Evolutionary conservation across 2,797 vertebrate species (phyloP).

Genomic region (Platyrinchus mystaceus): DNA sequence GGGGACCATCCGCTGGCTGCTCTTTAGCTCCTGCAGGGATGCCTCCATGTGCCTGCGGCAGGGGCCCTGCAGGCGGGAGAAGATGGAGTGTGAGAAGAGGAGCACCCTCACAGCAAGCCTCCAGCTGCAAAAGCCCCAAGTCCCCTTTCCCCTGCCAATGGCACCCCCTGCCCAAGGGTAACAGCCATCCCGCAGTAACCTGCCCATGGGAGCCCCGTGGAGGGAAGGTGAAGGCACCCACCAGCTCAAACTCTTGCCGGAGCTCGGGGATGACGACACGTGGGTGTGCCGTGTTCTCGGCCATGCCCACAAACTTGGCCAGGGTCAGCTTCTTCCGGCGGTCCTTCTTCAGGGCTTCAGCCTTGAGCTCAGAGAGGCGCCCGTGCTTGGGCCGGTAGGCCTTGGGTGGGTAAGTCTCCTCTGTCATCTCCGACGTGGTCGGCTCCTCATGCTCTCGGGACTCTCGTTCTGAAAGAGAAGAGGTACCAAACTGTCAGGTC

Average conservation of each 20-base stretch:
- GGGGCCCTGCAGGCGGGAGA: conserved; percentile 81
- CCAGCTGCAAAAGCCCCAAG: background rate
- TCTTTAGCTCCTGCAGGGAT: conserved; percentile 93
- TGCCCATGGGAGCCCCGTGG: rapidly evolving
- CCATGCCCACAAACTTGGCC: conserved; percentile 80
- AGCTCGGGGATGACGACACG: conserved; percentile 75
- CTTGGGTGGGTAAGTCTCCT: conserved; percentile 86
- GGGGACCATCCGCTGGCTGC: conserved; percentile 89
- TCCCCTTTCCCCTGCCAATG: rapidly evolving
- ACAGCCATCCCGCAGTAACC: background rate
- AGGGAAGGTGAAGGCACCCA: conserved; percentile 67
- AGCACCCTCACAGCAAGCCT: background rate
- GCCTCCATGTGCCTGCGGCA: conserved; percentile 96
- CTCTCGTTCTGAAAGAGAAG: conserved; percentile 82
- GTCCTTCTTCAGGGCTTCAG: conserved; percentile 88
- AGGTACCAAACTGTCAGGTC: background rate
- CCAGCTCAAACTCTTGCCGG: conserved; percentile 94
- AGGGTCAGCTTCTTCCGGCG: conserved; percentile 85
- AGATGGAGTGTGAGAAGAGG: background rate
- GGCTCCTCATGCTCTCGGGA: conserved; percentile 90
- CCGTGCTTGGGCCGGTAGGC: conserved; percentile 84
- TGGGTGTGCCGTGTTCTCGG: conserved; percentile 85
- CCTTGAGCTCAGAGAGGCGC: conserved; percentile 88
- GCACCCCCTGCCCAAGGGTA: background rate
- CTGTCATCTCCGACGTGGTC: conserved; percentile 84